Evolutionary conservation across 1,140 invertebrate species (phyloP), one percentile per base, ranked within the genome.

Genomic region (Meloidogyne exigua): DNA sequence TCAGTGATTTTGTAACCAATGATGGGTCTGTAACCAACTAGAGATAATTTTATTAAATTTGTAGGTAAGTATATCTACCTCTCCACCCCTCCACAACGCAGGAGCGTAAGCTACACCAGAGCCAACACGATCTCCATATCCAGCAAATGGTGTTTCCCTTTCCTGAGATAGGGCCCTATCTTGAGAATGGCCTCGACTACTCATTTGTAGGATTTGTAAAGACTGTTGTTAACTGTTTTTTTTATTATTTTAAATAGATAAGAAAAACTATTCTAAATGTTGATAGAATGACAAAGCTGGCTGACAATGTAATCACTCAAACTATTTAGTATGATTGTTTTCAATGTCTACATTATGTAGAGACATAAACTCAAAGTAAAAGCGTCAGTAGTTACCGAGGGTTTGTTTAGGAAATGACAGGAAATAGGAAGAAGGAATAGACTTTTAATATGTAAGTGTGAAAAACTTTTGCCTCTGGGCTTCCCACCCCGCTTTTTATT

Each of bases 91-190:
- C 85, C 85, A 86, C 15, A 68, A 65, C 11, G 79, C 67, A 12
- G 80, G 79, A 9, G 84, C 79, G 23, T 86, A 70, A 23, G 85
- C 85, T 12, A 88, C 86, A 13, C 85, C 85, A 49, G 83, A 87
- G 26, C 84, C 85, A 36, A 84, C 78, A 28, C 84, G 84, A 65
- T 88, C 85, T 25, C 85, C 85, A 76, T 83, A 86, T 15, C 85
- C 85, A 64, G 76, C 67, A 72, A 86, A 86, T 28, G 81, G 81
- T 64, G 78, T 75, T 72, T 82, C 81, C 25, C 68, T 72, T 57
- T 83, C 79, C 28, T 69, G 28, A 11, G 82, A 81, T 10, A 68
- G 66, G 21, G 65, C 78, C 12, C 76, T 68, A 21, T 83, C 79
- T 39, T 69, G 28, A 7, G 82, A 81, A 57, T 32, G 23, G 25